Conservation (phyloP, 2,113 vertebrate species). For the Psettodes erumei region DNA sequence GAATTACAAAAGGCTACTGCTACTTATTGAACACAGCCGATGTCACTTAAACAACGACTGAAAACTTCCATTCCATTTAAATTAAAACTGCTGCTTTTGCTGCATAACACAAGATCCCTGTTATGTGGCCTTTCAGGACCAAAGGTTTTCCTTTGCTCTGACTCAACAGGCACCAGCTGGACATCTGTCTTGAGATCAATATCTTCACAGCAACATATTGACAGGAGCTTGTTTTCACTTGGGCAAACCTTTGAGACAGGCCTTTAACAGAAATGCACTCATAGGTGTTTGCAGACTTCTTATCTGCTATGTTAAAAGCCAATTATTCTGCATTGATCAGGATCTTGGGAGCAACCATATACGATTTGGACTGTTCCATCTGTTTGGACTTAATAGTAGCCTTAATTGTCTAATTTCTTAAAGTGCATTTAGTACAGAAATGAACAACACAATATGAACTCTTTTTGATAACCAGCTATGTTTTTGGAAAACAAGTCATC, state of each 20-base stretch:
- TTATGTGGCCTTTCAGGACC: no score
- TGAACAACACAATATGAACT: background rate
- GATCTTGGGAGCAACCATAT: background rate
- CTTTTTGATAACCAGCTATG: slow-evolving; percentile 2
- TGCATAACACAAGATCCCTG: background rate
- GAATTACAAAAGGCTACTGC: background rate
- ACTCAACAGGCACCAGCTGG: no score
- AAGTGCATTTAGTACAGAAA: slow-evolving; percentile 1
- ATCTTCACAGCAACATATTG: no score
- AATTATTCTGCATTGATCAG: background rate
- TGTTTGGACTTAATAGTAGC: background rate
- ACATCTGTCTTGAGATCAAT: no score
- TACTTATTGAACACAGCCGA: background rate
- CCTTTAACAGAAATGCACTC: background rate
- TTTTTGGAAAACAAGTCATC: background rate
- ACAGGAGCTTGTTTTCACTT: background rate
- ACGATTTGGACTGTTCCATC: background rate
- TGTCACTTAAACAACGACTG: background rate
- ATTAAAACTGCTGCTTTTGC: background rate
- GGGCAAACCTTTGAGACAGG: background rate
- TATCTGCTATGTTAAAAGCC: background rate
- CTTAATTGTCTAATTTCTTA: background rate
- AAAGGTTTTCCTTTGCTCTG: no score
- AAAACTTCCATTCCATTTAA: background rate
- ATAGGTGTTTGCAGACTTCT: background rate